Conservation (phyloP, 2,888 invertebrate species). For the Ariolimax columbianus region DNA sequence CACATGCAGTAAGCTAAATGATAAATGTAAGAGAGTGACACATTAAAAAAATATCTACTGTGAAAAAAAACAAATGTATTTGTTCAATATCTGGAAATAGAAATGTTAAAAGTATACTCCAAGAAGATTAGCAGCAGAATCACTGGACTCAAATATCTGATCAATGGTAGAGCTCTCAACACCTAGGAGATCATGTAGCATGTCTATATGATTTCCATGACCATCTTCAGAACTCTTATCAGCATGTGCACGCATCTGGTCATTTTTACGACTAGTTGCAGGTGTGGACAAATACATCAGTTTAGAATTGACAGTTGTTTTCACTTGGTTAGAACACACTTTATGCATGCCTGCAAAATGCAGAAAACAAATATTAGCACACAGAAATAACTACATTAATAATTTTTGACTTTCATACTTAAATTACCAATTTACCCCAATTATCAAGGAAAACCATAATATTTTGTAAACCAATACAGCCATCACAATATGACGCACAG, state of each 20-base stretch:
- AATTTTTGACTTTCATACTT: too few relatives aligned
- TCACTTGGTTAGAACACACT: neutral
- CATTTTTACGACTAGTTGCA: neutral
- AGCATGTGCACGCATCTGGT: neutral
- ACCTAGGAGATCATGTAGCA: conserved; percentile 92
- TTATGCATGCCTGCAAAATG: neutral
- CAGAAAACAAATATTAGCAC: neutral
- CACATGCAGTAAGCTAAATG: neutral
- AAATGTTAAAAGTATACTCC: conserved; percentile 79
- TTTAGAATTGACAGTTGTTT: neutral
- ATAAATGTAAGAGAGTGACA: neutral
- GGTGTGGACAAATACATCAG: neutral
- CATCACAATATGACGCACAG: too few relatives aligned
- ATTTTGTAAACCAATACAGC: too few relatives aligned
- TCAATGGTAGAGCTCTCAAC: conserved; percentile 92
- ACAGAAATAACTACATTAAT: too few relatives aligned
- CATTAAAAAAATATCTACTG: neutral
- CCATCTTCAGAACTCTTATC: neutral
- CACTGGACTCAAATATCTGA: conserved; percentile 84
- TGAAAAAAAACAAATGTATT: neutral
- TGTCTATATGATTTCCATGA: conserved; percentile 67
- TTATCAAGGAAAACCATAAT: too few relatives aligned
- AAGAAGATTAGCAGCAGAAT: conserved; percentile 91
- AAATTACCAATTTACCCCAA: too few relatives aligned
- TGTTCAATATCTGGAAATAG: neutral